Base-by-base conservation (phyloP, 2,888 invertebrate species). In the Rutpela maculata region DNA sequence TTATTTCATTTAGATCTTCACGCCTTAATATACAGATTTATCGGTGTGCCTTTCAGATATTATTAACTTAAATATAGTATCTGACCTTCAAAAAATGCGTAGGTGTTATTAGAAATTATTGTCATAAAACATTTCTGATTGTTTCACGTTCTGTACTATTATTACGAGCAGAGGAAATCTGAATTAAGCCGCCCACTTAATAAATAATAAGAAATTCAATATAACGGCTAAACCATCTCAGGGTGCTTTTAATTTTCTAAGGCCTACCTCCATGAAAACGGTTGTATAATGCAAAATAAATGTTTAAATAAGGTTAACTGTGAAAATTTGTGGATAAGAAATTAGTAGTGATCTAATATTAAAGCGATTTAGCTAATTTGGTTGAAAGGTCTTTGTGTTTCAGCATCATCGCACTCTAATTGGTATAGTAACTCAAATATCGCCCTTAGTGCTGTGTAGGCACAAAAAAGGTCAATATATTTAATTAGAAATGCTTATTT, bases 331-430 rank as follows among this genome's bases (percentile, higher is more conserved):
- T 59, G 70, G 70, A 70, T 70, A 70, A 60, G 60, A 60, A 70
- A 70, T 70, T 70, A 70, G 70, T 70, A 70, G 60, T 69, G 69
- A 70, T 60, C 60, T 60, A 60, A 70, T 60, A 70, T 76, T 69
- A 63, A 69, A 65, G 59, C 57, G 65, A 74, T 77, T 72, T 67
- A 63, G 72, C 76, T 75, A 78, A 78, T 78, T 75, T 73, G 43
- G 69, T 67, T 75, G 63, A 66, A 50, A 67, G 69, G 73, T 72
- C 76, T 75, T 78, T 78, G 73, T 72, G 71, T 76, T 78, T 78
- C 75, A 69, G 73, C 72, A 76, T 78, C 73, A 78, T 76, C 75
- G 78, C 75, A 78, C 71, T 19, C 66, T 76, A 78, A 78, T 78
- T 78, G 78, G 50, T 67, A 73, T 59, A 70, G 70, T 78, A 76